Percentiles rank a stretch among this genome's conserved stretches.
These are phyloP conservation scores for Rhinolophus ferrumequinum DNA, from an alignment of 2,113 vertebrate species.

Conservation along the genomic window DNA sequence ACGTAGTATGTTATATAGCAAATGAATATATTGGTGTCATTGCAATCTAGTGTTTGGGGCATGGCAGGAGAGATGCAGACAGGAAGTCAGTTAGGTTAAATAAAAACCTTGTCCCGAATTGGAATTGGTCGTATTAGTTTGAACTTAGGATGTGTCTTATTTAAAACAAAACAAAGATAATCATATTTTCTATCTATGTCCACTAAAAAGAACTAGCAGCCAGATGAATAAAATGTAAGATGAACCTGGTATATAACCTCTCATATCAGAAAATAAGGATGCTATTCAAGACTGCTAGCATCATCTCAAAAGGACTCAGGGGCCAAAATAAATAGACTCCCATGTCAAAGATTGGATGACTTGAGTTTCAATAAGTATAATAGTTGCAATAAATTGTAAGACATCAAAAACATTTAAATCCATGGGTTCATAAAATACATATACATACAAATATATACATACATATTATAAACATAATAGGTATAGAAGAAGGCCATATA, in stretches of 20 bases:
- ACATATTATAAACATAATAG: neutral
- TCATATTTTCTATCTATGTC: neutral
- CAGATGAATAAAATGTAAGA: neutral
- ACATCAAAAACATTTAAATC: neutral
- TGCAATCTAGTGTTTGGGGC: neutral
- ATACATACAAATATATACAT: neutral
- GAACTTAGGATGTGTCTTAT: slow-evolving; percentile 9
- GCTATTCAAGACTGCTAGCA: neutral
- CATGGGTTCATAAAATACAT: neutral
- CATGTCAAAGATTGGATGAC: neutral
- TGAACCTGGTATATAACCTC: neutral
- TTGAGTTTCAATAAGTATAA: neutral
- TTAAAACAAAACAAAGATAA: slow-evolving; percentile 9
- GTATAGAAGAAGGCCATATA: too few species aligned
- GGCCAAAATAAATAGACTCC: neutral
- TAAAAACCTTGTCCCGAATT: neutral
- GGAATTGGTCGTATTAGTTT: neutral
- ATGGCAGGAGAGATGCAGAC: neutral
- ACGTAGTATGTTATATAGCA: neutral
- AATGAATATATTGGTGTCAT: neutral
- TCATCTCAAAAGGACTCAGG: neutral
- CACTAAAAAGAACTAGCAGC: neutral
- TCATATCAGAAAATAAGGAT: slow-evolving; percentile 17
- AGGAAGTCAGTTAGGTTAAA: neutral
- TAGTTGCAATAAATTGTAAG: neutral